Evolutionary conservation across 2,797 vertebrate genomes (phyloP).

Genomic region (Selene dorsalis): DNA sequence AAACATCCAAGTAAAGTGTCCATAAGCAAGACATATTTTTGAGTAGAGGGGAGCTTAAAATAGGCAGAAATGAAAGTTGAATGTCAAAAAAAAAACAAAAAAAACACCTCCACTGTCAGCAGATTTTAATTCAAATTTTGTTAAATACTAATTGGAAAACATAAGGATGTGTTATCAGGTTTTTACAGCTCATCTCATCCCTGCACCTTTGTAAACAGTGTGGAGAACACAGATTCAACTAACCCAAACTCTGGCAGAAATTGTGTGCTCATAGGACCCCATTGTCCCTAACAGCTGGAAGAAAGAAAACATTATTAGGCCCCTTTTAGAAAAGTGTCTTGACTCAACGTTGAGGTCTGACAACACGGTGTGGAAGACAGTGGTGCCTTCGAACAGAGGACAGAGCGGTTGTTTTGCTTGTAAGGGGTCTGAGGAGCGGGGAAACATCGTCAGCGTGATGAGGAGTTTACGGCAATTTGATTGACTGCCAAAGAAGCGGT

Average conservation of each 20-base stretch:
- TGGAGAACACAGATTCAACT: neutral
- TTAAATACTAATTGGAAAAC: neutral
- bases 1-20: neutral
- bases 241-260: neutral
- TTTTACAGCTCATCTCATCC: neutral
- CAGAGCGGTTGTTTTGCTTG: slow-evolving; percentile 64
- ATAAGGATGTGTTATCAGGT: neutral
- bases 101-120: neutral
- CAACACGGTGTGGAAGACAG: slow-evolving; percentile 31
- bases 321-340: neutral
- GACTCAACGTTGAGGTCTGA: slow-evolving; percentile 2
- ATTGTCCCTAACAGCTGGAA: neutral
- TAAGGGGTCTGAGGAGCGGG: slow-evolving; percentile 48
- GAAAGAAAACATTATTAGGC: neutral
- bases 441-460: slow-evolving; percentile 62
- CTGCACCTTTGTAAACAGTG: neutral
- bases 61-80: neutral
- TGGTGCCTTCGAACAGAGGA: slow-evolving; percentile 43
- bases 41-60: neutral
- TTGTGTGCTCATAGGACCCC: neutral
- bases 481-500: slow-evolving; percentile 69
- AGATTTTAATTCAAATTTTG: neutral
- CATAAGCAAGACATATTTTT: neutral
- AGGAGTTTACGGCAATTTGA: slow-evolving; percentile 68
- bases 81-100: neutral